Evolutionary conservation across 2,797 vertebrate species (phyloP).

Genomic region (Rhabdomys pumilio): DNA sequence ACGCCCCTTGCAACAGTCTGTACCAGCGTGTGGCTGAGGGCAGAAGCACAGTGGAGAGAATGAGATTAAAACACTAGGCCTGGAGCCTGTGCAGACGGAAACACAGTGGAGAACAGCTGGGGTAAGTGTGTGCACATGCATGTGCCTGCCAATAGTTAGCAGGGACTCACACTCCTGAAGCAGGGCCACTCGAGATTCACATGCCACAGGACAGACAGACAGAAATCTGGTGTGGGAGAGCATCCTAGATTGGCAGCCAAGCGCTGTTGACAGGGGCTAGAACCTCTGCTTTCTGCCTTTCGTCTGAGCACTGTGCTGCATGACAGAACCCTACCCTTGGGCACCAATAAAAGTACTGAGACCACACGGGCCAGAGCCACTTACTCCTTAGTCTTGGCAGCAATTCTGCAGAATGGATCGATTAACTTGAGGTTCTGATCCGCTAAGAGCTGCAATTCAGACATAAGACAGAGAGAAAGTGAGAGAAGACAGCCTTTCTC

Average conservation of each 20-base stretch:
- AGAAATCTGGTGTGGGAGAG: background rate
- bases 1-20: conserved; percentile 90
- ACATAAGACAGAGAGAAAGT: conserved; percentile 20
- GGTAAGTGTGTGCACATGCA: accelerated
- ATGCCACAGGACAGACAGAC: accelerated
- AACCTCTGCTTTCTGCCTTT: background rate
- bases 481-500: background rate
- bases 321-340: accelerated
- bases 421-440: conserved; percentile 95
- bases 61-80: accelerated
- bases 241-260: background rate
- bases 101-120: no score
- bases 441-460: conserved; percentile 92
- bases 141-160: background rate
- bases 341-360: background rate
- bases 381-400: conserved; percentile 95
- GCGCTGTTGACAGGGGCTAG: background rate
- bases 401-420: conserved; percentile 95
- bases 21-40: conserved; percentile 90
- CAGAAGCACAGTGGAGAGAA: conserved; percentile 63
- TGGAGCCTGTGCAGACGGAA: accelerated
- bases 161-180: no score
- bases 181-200: accelerated
- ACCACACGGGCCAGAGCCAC: conserved; percentile 85
- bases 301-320: accelerated